Evolutionary conservation across 2,888 invertebrate genomes (phyloP).

Genomic region (Labia minor): DNA sequence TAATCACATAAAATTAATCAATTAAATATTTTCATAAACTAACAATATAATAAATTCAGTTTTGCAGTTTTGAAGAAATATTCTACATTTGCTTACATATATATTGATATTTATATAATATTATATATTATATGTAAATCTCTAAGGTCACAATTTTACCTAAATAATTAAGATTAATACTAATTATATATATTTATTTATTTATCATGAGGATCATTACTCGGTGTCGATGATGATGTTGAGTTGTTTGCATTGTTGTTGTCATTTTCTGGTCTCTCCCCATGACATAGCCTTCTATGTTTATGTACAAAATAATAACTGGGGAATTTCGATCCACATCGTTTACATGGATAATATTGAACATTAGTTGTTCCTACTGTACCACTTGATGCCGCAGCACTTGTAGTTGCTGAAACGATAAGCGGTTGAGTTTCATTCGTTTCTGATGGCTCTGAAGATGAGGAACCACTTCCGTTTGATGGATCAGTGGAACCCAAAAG

Average conservation of each 20-base stretch:
- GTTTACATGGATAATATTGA: constrained; percentile 88
- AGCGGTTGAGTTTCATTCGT: neutral
- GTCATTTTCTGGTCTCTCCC: constrained; percentile 44
- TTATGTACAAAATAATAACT: constrained; percentile 91
- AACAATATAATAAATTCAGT: too few relatives aligned
- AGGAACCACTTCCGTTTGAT: neutral
- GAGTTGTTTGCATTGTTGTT: constrained; percentile 30
- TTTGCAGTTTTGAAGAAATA: too few relatives aligned
- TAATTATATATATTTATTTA: constrained; percentile 24
- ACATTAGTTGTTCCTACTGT: constrained; percentile 59
- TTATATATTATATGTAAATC: too few relatives aligned
- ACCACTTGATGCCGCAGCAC: constrained; percentile 44
- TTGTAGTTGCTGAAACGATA: constrained; percentile 18
- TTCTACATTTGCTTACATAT: too few relatives aligned
- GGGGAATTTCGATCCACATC: constrained; percentile 83
- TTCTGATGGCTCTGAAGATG: neutral
- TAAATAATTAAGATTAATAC: neutral
- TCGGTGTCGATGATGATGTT: constrained; percentile 19
- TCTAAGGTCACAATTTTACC: too few relatives aligned
- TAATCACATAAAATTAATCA: too few relatives aligned
- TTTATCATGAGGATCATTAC: constrained; percentile 26
- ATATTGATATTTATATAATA: too few relatives aligned
- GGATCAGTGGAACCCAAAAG: constrained; percentile 17
- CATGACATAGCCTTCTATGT: constrained; percentile 76
- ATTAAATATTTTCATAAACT: too few relatives aligned